Base-by-base conservation (phyloP, 2,113 vertebrate species). In the Leptobrachium leishanense region DNA sequence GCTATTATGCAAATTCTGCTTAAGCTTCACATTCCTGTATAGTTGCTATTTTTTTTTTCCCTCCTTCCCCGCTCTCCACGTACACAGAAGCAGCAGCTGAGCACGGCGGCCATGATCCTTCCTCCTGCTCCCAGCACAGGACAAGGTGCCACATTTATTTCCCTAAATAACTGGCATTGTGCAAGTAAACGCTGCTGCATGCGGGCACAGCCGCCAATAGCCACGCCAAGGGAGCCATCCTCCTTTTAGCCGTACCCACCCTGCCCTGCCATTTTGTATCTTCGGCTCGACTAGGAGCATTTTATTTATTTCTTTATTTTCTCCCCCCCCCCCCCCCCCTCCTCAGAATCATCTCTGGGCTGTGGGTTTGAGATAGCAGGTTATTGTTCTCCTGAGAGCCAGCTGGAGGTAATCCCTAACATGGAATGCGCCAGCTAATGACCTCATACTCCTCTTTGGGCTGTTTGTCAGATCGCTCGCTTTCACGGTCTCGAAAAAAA, bases 1-100 rank as follows among this genome's bases (percentile, higher is more conserved):
- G 81, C 82, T 84, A 80, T 82, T 63, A 80, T 62, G 81, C 65
- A 85, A 79, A 88, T 82, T 72, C 42, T 9, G 31, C 65, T 43
- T n/a, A 69, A 82, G 84, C 70, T 2, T 83, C 76, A 83, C 66
- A 75, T 85, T 78, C 87, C 46, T 5, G 44, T 50, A 39, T 76
- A 83, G 54, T 31, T 53, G 43, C 63, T 83, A 39, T 74, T 84
- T 64, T 42, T 5, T 5, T 31, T 20, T 66, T 1, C 15, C 67
- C 15, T 43, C 59, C 57, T 6, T 44, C 11, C 46, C 39, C 20
- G 12, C 2, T 53, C 46, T 82, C 72, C 66, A 0, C 2, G 39
- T 40, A 81, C 44, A 74, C 54, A 76, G 55, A 80, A 72, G 0
- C 11, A 6, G 31, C 40, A 71, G 74, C 66, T 66, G 83, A 84